Evolutionary conservation across 2,113 vertebrate species (phyloP), one percentile per base, ranked within the genome.

Genomic region (Neogale vison): DNA sequence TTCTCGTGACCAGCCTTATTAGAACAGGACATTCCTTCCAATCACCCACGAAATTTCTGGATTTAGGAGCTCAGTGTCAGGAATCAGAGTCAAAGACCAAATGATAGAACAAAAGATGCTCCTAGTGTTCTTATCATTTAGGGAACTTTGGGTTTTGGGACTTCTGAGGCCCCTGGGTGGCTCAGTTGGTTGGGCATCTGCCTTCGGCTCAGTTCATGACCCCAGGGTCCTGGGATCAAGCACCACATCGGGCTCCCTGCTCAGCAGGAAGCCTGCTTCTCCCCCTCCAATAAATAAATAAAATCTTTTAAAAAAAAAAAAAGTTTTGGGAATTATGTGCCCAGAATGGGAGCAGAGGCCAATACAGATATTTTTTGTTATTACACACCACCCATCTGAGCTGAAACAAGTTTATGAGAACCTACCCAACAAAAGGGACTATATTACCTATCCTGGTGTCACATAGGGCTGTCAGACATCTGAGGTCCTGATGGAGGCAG

Each of bases 361-460:
- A 77, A 36, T 9, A 61, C 1, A 31, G 15, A 59, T 59, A 57
- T 52, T 57, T 47, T 90, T 42, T 88, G 57, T 90, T 89, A 63
- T 76, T 90, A 55, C 79, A 94, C 47, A 69, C 18, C 55, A 88
- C 24, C 50, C 50, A 80, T 47, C 20, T 85, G 39, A 61, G 76
- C 39, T 82, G 23, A 90, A 79, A 31, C 67, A 93, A 69, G 34
- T 47, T 84, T 86, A 36, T 65, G 36, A 71, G 59, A 36, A 45
- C 3, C 42, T 82, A 31, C 9, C 74, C 10, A n/a, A 92, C 71
- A 84, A 89, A 96, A 91, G n/a, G n/a, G 18, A 97, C 42, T 36
- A 88, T 24, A 81, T 96, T 93, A 93, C 83, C 82, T 93, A 71
- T 65, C 34, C 61, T 79, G 76, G 3, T 84, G 61, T 89, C n/a